Percentiles rank a stretch among this genome's conserved stretches.
Evolutionary conservation across 1,140 invertebrate species (phyloP).

Genomic region (Asobara japonica): DNA sequence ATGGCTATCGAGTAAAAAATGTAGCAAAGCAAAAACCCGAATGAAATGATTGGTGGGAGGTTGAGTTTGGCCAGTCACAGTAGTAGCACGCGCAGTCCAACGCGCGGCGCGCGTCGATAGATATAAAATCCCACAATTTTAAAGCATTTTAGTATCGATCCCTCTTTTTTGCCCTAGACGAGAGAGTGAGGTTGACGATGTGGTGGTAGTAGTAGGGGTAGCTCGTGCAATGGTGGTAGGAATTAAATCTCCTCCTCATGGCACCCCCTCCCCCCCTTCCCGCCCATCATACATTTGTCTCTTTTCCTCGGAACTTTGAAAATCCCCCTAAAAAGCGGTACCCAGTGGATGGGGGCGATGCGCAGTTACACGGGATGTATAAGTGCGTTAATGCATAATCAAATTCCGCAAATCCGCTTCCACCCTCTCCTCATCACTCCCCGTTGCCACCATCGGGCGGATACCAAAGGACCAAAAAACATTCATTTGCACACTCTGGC

Average conservation of each 20-base stretch:
- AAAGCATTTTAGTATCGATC: constrained; percentile 68
- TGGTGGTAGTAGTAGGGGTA: background rate
- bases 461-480: constrained; percentile 52
- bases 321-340: constrained; percentile 27
- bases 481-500: constrained; percentile 44
- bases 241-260: constrained; percentile 52
- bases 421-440: constrained; percentile 48
- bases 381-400: constrained; percentile 67
- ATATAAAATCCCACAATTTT: constrained; percentile 68
- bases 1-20: background rate
- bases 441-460: background rate
- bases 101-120: constrained; percentile 51
- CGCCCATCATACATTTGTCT: constrained; percentile 6
- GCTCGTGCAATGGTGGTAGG: constrained; percentile 54
- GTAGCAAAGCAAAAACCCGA: background rate
- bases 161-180: constrained; percentile 56
- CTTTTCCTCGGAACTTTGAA: background rate
- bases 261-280: constrained; percentile 33
- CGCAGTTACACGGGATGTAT: constrained; percentile 61
- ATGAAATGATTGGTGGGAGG: constrained; percentile 1
- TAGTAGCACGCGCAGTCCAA: constrained; percentile 18
- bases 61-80: background rate
- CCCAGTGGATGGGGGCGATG: constrained; percentile 33
- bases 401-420: constrained; percentile 51
- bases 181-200: constrained; percentile 24